phyloP scores from a whole-genome alignment of 2,888 invertebrate genomes.

The Macaria liturata region DNA sequence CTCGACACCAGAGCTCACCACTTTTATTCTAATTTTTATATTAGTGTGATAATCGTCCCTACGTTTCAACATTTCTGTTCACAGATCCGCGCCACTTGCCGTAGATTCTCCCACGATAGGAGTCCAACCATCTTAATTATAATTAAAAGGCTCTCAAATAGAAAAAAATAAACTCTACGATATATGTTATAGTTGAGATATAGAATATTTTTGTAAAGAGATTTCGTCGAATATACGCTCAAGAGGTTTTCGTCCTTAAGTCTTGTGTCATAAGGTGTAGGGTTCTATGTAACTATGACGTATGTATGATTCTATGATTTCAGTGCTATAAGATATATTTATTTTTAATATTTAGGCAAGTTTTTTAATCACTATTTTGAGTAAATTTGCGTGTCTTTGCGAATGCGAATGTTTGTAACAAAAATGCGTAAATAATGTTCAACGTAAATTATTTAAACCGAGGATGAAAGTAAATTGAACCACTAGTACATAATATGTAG shows the following conservation, averaged over 20 bases:
- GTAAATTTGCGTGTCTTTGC: too few relatives aligned
- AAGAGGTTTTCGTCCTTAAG: constrained; percentile 63
- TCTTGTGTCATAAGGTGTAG: constrained; percentile 45
- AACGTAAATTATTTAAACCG: too few relatives aligned
- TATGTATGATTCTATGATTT: not conserved
- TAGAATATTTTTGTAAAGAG: constrained; percentile 63
- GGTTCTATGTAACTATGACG: constrained; percentile 28
- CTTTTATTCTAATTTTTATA: too few relatives aligned
- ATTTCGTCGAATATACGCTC: constrained; percentile 51
- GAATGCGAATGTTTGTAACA: too few relatives aligned
- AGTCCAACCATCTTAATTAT: constrained; percentile 25
- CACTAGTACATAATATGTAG: too few relatives aligned
- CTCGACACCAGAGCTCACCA: too few relatives aligned
- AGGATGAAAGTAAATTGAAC: too few relatives aligned
- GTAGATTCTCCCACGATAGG: constrained; percentile 17
- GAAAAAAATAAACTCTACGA: constrained; percentile 46
- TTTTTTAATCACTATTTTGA: too few relatives aligned
- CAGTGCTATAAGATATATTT: not conserved
- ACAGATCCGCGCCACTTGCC: constrained; percentile 28
- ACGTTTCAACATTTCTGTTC: constrained; percentile 23
- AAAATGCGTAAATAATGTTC: too few relatives aligned
- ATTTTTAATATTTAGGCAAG: not conserved
- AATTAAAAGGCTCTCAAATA: constrained; percentile 59
- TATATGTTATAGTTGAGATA: constrained; percentile 47
- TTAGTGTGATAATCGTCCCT: not conserved